Base-by-base conservation (phyloP, 2,113 vertebrate genomes). In the chimpanzee (Pan troglodytes) region DNA sequence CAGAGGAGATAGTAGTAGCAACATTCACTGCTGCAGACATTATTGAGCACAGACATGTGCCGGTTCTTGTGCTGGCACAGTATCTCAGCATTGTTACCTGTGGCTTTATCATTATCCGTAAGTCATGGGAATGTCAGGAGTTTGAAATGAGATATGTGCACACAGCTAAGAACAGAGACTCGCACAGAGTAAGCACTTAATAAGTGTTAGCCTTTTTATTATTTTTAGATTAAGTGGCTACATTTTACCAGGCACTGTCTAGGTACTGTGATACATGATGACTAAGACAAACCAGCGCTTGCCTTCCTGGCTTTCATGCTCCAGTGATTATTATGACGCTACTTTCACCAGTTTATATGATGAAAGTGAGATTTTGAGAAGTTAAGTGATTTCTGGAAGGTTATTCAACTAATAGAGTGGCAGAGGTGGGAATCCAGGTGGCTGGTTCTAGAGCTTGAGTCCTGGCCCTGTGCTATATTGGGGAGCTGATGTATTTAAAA, bases 341-440 rank as follows among this genome's bases (percentile, higher is more conserved):
- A 27, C 78, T 79, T 35, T 50, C 17, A 11, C 43, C 2, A 9
- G 16, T 75, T 91, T 92, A 11, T 79, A 45, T 52, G 20, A 72
- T 45, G 52, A 78, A 94, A 85, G 22, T 30, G 30, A 87, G 68
- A 10, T 18, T n/a, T 83, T 64, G 43, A 86, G n/a, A 92, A 92
- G 18, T 40, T 64, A 17, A 27, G 22, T 55, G 91, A 30, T 70
- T 87, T 90, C 45, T 61, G 38, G 9, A 87, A n/a, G n/a, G 8
- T 40, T 75, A n/a, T 22, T 91, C 5, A 50, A 7, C 22, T 48
- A 40, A 23, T 25, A 17, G 30, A 70, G 4, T 14, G 30, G 35
- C 83, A 59, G 55, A 59, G 48, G 1, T 30, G 43, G 61, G n/a
- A 32, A 57, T 13, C 4, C 8, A 70, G 20, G n/a, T 43, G 48